Base-by-base conservation (phyloP, 2,888 invertebrate genomes). In the Spodoptera exigua region DNA sequence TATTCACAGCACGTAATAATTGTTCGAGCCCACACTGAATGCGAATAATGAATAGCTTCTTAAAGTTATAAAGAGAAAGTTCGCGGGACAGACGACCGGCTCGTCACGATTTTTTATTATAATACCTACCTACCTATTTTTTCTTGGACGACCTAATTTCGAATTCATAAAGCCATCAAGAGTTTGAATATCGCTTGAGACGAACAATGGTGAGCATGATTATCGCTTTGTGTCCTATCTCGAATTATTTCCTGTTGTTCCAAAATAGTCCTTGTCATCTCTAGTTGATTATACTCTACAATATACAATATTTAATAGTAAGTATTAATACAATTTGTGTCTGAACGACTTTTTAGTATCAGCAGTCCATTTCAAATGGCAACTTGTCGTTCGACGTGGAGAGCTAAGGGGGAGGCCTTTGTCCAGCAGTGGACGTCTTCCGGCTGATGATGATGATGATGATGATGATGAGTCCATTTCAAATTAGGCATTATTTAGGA, bases 1-100 rank as follows among this genome's bases (percentile, higher is more conserved):
- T 61, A 82, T 79, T 82, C 81, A 45, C 37, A 57, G 70, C 81
- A 81, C 81, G 80, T 74, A 70, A 80, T 78, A 69, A 80, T 81
- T 79, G 81, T 72, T 74, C 70, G 54, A 58, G 65, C 45, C 76
- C 47, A 36, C 61, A 59, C 56, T 76, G 67, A 82, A 79, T 81
- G 64, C 66, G 61, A 61, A 58, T 78, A 78, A 79, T 81, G 76
- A 79, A 81, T 78, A 81, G 77, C 76, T 77, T 82, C 71, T 74
- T 68, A 79, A 27, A 70, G 47, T 65, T 74, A 55, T 44, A 75
- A 72, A 66, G 56, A 39, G 59, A 76, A 80, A 79, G 74, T 80
- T 72, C 59, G 43, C 36, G 52, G 51, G 54, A 60, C 58, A 70
- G 27, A 56, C 65, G 53, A 27, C 27, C 43, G 40, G 45, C 67